Evolutionary conservation across 2,113 vertebrate genomes (phyloP).

Genomic region (Hypanus sabinus): DNA sequence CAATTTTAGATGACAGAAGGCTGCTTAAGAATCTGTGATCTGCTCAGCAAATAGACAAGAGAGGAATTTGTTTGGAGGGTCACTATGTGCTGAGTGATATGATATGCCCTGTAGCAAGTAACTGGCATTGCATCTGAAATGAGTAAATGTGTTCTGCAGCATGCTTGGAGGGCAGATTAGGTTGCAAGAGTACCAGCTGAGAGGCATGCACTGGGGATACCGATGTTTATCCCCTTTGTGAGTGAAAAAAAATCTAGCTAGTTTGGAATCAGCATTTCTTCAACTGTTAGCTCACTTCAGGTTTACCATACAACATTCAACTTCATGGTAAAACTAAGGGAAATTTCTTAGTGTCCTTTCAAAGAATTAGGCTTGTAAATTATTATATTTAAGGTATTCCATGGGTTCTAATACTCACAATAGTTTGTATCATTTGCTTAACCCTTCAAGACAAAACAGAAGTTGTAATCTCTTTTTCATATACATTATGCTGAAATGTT

Average conservation of each 20-base stretch:
- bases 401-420: no score
- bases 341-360: background rate
- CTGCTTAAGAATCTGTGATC: slow-evolving; percentile 33
- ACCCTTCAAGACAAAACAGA: background rate
- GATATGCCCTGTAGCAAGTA: slow-evolving; percentile 16
- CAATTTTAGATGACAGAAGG: slow-evolving; percentile 25
- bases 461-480: background rate
- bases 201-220: background rate
- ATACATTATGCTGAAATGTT: background rate
- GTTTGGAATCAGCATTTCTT: slow-evolving; percentile 2
- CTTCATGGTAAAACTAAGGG: background rate
- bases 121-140: slow-evolving; percentile 20
- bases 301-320: background rate
- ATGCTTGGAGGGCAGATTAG: slow-evolving; percentile 11
- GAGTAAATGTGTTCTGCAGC: background rate
- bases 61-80: slow-evolving; percentile 25
- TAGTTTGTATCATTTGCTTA: background rate
- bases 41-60: slow-evolving; percentile 30
- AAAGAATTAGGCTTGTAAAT: background rate
- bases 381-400: background rate
- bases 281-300: background rate
- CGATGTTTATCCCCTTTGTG: background rate
- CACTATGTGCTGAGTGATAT: slow-evolving; percentile 12
- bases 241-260: background rate
- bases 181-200: background rate